A percentile compares a stretch with the other conserved stretches of the same genome.
Conservation (phyloP, 2,113 vertebrate species). For the Paedocypris sp. region DNA sequence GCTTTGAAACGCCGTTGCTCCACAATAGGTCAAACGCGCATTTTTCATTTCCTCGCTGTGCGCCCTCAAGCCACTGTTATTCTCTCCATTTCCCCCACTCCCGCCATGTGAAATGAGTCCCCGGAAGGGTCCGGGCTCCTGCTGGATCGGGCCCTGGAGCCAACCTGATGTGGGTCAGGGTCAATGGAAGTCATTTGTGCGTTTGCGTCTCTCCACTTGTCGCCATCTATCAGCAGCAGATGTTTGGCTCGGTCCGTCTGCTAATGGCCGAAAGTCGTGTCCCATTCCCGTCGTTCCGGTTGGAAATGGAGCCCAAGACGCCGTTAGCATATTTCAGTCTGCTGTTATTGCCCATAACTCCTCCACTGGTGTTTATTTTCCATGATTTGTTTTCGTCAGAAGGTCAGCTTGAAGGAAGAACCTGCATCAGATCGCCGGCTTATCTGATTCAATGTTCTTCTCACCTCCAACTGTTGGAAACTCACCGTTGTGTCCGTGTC, state of each 20-base stretch:
- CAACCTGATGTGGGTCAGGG: slow-evolving; percentile 4
- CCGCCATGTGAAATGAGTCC: slow-evolving; percentile 17
- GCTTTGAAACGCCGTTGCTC: slow-evolving; percentile 23
- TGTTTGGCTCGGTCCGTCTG: neutral
- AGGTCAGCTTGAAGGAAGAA: slow-evolving; percentile 12
- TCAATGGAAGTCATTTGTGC: neutral
- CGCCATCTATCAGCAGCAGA: neutral
- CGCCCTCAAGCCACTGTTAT: slow-evolving; percentile 19
- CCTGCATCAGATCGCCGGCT: neutral
- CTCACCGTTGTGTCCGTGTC: slow-evolving; percentile 33
- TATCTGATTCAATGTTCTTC: neutral
- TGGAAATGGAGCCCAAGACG: neutral
- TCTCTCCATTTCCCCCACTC: neutral
- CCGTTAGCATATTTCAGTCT: slow-evolving; percentile 12
- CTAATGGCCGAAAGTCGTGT: slow-evolving; percentile 3
- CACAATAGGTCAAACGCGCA: neutral
- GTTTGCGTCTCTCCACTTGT: neutral
- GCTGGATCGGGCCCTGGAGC: slow-evolving; percentile 12
- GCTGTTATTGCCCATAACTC: slow-evolving; percentile 20
- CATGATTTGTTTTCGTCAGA: slow-evolving; percentile 25
- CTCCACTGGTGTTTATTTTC: slow-evolving; percentile 26
- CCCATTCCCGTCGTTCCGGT: neutral
- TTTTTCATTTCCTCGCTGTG: neutral
- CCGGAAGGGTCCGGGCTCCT: neutral
- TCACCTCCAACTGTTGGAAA: too few species aligned